These are phyloP conservation scores for Austrolebias charrua DNA, from an alignment of 2,797 vertebrate species.

Conservation along the genomic window DNA sequence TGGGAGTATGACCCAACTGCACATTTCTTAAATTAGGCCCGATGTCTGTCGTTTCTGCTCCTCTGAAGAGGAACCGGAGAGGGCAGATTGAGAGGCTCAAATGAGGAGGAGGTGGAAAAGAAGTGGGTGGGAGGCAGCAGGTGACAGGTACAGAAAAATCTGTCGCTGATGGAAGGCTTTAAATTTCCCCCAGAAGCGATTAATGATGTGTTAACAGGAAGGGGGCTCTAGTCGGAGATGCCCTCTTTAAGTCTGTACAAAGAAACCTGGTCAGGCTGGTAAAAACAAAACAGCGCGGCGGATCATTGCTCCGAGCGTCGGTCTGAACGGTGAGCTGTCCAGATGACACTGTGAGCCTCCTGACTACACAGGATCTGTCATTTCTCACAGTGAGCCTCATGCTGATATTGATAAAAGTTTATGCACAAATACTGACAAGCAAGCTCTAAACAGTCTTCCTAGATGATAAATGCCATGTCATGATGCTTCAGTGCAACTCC, in stretches of 20 bases:
- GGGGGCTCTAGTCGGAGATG: conserved; percentile 42
- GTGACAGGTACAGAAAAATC: conserved; percentile 45
- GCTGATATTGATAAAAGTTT: conserved; percentile 28
- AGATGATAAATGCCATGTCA: conserved; percentile 6
- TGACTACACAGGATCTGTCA: conserved; percentile 24
- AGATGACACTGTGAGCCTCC: conserved; percentile 40
- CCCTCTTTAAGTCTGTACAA: conserved; percentile 30
- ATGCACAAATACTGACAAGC: conserved; percentile 4
- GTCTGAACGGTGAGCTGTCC: conserved; percentile 47
- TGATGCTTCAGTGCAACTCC: neutral
- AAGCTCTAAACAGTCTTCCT: neutral
- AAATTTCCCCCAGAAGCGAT: conserved; percentile 44
- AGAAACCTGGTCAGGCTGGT: conserved; percentile 35
- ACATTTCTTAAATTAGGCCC: conserved; percentile 71
- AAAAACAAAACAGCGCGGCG: conserved; percentile 27
- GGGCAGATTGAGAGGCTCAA: conserved; percentile 18
- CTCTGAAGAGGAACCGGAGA: conserved; percentile 35
- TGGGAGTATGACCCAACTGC: conserved; percentile 61
- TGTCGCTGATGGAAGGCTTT: conserved; percentile 25
- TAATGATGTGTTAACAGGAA: conserved; percentile 56
- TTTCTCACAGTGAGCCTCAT: conserved; percentile 27
- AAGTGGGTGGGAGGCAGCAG: conserved; percentile 33
- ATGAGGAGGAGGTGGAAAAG: conserved; percentile 18
- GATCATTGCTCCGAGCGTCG: conserved; percentile 39
- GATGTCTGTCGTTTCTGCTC: conserved; percentile 58